Evolutionary conservation across 2,113 vertebrate genomes (phyloP), one percentile per base, ranked within the genome.

Genomic region (Leptobrachium ailaonicum): DNA sequence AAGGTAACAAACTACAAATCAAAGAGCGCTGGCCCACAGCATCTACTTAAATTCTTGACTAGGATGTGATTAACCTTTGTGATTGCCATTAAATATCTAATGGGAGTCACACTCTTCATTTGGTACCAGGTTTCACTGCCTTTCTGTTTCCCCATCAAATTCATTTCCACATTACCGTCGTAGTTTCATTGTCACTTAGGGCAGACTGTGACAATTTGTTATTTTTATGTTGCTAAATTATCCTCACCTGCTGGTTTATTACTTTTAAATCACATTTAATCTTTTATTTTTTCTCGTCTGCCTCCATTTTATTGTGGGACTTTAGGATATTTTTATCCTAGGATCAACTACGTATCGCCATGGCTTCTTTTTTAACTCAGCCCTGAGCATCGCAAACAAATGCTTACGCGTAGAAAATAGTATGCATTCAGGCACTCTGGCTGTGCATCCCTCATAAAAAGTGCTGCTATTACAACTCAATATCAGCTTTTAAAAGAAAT

Each of bases 161-260:
- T 73, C 73, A 80, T 80, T 73, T 62, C 63, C 50, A 2, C 40
- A 53, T 56, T 71, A 14, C 56, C 66, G 66, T 47, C 66, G 50
- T 73, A 54, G 11, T 44, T 80, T 80, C 73, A 73, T 80, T 73
- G 58, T 63, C 77, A 71, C 53, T 79, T 71, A 72, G 69, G 77
- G 54, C 69, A 64, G 60, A 64, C 20, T 71, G 53, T 50, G 69
- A 63, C 70, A 62, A 64, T 66, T 64, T 71, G 56, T 71, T 79
- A 79, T 79, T 72, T 78, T 78, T 78, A 78, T 63, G 58, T 50
- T 71, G 70, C 47, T 50, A 50, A 79, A 79, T 72, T 47, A 79
- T 79, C 60, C 70, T 79, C 44, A 79, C 77, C 69, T 79, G 8
- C 62, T 80, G 40, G 47, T 60, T 80, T 66, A 79, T 80, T 73